Conservation (phyloP, 2,113 vertebrate species). For the Lynx canadensis region DNA sequence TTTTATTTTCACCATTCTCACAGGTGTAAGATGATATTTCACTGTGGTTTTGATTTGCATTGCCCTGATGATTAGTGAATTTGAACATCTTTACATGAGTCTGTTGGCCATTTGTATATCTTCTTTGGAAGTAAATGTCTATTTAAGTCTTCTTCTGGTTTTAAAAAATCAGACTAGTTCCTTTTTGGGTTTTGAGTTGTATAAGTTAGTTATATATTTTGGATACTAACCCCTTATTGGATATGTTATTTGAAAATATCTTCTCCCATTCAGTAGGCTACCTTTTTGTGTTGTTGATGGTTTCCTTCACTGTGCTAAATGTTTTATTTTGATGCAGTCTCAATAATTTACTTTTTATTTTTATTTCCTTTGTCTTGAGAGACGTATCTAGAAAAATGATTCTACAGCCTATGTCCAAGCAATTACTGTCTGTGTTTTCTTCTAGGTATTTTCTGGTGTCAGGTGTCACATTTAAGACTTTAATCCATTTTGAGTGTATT, state of each 20-base stretch:
- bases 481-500: no score
- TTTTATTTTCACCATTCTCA: neutral
- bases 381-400: neutral
- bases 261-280: neutral
- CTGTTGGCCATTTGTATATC: no score
- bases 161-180: neutral
- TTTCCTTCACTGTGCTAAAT: neutral
- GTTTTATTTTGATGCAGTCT: neutral
- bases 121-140: neutral
- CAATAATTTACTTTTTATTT: neutral
- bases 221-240: neutral
- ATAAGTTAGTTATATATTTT: neutral
- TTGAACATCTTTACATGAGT: no score
- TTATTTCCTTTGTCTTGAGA: neutral
- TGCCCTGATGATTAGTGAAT: no score
- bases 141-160: neutral
- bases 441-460: neutral
- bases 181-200: neutral
- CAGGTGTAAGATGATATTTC: no score
- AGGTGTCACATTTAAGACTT: neutral
- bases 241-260: neutral
- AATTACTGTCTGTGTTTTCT: neutral
- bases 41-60: no score
- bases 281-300: neutral
- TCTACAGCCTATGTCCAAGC: neutral